phyloP scores from a whole-genome alignment of 2,888 invertebrate genomes.

The Drosophila birchii region DNA sequence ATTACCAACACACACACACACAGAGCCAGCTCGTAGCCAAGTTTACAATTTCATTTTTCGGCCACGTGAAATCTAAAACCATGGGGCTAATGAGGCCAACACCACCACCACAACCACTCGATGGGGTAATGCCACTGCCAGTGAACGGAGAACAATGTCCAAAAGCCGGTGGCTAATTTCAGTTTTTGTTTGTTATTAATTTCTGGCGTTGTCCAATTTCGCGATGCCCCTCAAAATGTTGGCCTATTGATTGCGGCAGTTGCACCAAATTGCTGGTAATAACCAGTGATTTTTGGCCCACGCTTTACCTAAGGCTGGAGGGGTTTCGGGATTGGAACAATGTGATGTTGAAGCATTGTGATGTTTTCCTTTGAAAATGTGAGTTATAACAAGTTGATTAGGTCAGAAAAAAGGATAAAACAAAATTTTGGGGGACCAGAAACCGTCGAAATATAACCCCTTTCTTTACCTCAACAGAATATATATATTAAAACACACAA shows the following conservation, averaged over 20 bases:
- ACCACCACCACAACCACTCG: constrained; percentile 43
- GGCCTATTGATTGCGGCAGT: constrained; percentile 16
- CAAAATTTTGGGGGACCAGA: neutral
- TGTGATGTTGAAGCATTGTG: neutral
- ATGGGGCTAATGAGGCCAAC: constrained; percentile 71
- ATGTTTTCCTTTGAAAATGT: neutral
- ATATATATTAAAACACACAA: neutral
- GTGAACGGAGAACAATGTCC: constrained; percentile 32
- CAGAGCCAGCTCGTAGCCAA: constrained; percentile 24
- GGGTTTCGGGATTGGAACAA: neutral
- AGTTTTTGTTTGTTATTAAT: constrained; percentile 60
- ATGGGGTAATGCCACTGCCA: constrained; percentile 60
- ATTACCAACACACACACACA: constrained; percentile 62
- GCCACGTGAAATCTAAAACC: constrained; percentile 69
- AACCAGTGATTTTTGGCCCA: constrained; percentile 17
- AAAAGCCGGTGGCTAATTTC: constrained; percentile 64
- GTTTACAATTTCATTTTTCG: constrained; percentile 62
- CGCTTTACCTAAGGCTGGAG: constrained; percentile 9
- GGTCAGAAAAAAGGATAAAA: no score
- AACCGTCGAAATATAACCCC: neutral
- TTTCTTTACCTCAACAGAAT: no score
- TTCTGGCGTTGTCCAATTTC: constrained; percentile 56
- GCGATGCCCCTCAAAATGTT: constrained; percentile 28
- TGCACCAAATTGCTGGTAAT: constrained; percentile 13
- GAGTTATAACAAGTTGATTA: neutral